These are phyloP conservation scores for Chlorodrepanis virens DNA, from an alignment of 2,113 vertebrate genomes.

Conservation along the genomic window DNA sequence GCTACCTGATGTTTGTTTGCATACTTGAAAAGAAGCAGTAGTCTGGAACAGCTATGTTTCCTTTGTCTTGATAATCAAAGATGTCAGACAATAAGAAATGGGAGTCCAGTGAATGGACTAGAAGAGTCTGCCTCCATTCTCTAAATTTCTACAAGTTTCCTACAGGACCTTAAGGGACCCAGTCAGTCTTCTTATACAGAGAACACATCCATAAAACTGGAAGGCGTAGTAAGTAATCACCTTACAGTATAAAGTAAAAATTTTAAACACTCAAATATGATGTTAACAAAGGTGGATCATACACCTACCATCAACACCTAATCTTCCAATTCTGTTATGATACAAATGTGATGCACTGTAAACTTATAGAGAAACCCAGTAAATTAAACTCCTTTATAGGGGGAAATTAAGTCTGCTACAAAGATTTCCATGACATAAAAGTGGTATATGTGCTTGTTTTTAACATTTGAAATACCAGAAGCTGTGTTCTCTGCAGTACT, in stretches of 20 bases:
- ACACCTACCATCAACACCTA: not conserved
- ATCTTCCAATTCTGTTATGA: not conserved
- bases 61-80: not conserved
- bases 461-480: not conserved
- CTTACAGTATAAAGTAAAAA: not conserved
- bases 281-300: not conserved
- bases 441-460: not conserved
- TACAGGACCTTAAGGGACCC: not conserved
- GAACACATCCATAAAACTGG: not conserved
- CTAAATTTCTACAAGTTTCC: not conserved
- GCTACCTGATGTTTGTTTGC: not conserved
- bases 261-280: not conserved
- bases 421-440: not conserved
- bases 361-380: not conserved
- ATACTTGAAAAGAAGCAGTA: not conserved
- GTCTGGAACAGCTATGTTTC: not conserved
- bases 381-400: not conserved
- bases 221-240: not conserved
- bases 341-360: not conserved
- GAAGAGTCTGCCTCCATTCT: not conserved
- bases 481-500: not conserved
- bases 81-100: not conserved
- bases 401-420: not conserved
- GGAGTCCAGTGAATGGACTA: not conserved
- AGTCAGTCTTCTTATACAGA: not conserved